Evolutionary conservation across 2,113 vertebrate genomes (phyloP).

Genomic region (Zeus faber): DNA sequence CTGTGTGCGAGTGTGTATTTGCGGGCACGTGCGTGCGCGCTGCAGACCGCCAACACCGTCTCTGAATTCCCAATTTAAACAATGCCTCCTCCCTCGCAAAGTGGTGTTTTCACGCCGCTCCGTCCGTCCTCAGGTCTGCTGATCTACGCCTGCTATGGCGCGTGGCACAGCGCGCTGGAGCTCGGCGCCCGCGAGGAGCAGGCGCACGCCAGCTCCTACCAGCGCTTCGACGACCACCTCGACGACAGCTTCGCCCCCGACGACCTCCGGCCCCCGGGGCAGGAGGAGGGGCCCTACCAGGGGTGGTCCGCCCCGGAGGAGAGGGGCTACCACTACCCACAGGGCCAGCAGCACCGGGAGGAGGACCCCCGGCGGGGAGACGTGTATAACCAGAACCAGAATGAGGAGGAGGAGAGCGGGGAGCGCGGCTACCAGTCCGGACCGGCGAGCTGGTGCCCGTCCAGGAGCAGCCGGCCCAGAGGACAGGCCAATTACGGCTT

Average conservation of each 20-base stretch:
- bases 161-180: constrained; percentile 97
- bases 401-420: constrained; percentile 9
- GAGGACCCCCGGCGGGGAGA: constrained; percentile 3
- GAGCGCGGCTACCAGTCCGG: constrained; percentile 55
- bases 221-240: constrained; percentile 85
- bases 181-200: constrained; percentile 85
- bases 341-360: constrained; percentile 30
- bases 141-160: constrained; percentile 92
- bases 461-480: constrained; percentile 6
- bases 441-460: not conserved
- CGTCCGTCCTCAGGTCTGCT: constrained; percentile 79
- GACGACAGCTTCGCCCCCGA: constrained; percentile 86
- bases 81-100: too few relatives aligned
- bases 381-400: constrained; percentile 54
- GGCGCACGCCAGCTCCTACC: constrained; percentile 91
- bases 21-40: too few relatives aligned
- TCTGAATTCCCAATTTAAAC: too few relatives aligned
- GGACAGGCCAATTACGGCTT: constrained; percentile 58
- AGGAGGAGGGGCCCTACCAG: constrained; percentile 74
- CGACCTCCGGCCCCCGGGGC: constrained; percentile 68
- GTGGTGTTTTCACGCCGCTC: too few relatives aligned
- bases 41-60: too few relatives aligned
- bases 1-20: too few relatives aligned
- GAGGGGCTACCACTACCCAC: constrained; percentile 51
- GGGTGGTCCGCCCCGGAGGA: constrained; percentile 82